Conservation (phyloP, 2,113 vertebrate genomes). For the Clarias macrocephalus region DNA sequence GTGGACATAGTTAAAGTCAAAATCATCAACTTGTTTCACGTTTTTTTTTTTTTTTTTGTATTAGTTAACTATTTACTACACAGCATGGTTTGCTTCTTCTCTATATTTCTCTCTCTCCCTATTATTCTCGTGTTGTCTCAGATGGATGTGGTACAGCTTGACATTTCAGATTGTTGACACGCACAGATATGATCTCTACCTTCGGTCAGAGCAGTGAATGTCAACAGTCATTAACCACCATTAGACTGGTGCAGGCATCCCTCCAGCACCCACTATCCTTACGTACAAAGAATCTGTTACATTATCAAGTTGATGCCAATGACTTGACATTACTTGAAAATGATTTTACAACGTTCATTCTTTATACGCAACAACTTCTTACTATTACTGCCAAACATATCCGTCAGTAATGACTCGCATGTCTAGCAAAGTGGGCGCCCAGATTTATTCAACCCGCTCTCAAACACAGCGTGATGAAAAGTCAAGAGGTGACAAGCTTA, state of each 20-base stretch:
- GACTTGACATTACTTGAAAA: background rate
- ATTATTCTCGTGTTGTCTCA: background rate
- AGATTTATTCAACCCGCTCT: background rate
- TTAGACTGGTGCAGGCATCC: background rate
- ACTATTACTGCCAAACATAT: constrained; percentile 11
- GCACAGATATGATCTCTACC: constrained; percentile 35
- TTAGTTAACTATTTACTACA: background rate
- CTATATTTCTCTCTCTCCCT: background rate
- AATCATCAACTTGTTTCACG: background rate
- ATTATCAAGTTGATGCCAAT: background rate
- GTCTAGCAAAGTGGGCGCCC: background rate
- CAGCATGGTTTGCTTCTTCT: background rate
- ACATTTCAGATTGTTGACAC: constrained; percentile 47
- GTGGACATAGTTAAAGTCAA: background rate
- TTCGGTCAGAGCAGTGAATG: constrained; percentile 41
- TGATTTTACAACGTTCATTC: background rate
- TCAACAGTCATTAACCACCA: constrained; percentile 32
- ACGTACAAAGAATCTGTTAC: background rate
- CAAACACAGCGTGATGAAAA: background rate
- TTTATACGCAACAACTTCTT: background rate
- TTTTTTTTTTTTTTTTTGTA: background rate
- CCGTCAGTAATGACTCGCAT: constrained; percentile 5
- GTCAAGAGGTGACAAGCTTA: constrained; percentile 63
- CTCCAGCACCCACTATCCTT: constrained; percentile 26
- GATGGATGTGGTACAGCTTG: constrained; percentile 52